Base-by-base conservation (phyloP, 1,140 invertebrate genomes). In the Ganaspis sp. region DNA sequence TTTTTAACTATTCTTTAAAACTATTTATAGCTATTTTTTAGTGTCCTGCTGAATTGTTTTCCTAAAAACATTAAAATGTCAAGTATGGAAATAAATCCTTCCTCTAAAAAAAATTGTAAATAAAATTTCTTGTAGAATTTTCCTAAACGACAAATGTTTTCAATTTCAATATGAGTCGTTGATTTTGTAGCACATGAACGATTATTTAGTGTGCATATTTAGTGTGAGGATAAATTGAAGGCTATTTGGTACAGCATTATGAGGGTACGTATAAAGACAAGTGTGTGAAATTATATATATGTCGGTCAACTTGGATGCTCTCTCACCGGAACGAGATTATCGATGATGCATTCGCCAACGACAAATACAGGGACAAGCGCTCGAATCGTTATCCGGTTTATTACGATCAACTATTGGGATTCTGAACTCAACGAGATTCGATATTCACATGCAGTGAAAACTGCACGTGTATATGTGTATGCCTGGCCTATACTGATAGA, bases 281-380 rank as follows among this genome's bases (percentile, higher is more conserved):
- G 21, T 19, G 5, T 54, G 9, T 23, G 17, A 19, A 26, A 8
- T 11, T 23, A 21, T 58, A 58, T 54, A 54, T 58, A 58, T 58
- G 21, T 83, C 82, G 81, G 49, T 81, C 79, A 79, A 79, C 82
- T 74, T 83, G 76, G 70, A 83, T 83, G 83, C 76, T 83, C 82
- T 54, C 75, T 76, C 76, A 49, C 21, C 53, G 21, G 76, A 75
- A 76, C 72, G 76, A 81, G 78, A 82, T 81, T 83, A 83, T 73
- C 75, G 70, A 40, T 58, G 53, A 58, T 58, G 17, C 53, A 58
- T 58, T 58, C 53, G 21, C 21, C 9, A 58, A 58, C 53, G 53
- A 58, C 53, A 58, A 49, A 49, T 49, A 49, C 45, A 49, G 45
- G 15, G 45, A 49, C 45, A 49, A 49, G 45, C 45, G 45, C 45